Conservation (phyloP, 1,140 invertebrate species). For the Musca vetustissima region DNA sequence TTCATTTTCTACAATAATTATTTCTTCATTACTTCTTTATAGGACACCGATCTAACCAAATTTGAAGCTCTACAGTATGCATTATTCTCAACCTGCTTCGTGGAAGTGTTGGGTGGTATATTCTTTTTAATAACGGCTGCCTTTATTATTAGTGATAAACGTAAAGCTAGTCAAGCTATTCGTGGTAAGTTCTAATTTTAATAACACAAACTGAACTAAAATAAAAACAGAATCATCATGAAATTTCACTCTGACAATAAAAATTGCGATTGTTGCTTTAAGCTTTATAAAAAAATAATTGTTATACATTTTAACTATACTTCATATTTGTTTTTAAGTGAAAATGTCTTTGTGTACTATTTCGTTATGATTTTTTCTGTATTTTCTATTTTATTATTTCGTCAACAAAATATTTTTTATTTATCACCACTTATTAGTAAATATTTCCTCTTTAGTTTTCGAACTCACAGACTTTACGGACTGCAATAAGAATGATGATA, state of each 20-base stretch:
- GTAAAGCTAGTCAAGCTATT: constrained; percentile 68
- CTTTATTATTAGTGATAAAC: constrained; percentile 83
- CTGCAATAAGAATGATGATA: constrained; percentile 1
- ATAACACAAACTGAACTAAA: neutral
- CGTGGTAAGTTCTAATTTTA: constrained; percentile 64
- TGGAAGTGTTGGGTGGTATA: constrained; percentile 85
- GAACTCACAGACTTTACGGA: constrained; percentile 10
- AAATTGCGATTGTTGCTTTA: too few species aligned
- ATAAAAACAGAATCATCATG: too few species aligned
- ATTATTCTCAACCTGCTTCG: constrained; percentile 86
- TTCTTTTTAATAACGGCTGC: constrained; percentile 89
- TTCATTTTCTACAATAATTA: neutral
- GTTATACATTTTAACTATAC: too few species aligned
- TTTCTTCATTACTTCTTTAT: neutral
- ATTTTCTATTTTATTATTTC: neutral
- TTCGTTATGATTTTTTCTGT: neutral
- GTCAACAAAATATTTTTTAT: neutral
- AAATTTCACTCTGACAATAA: too few species aligned
- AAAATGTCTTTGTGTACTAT: too few species aligned
- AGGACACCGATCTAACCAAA: constrained; percentile 54
- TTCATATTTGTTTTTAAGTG: too few species aligned
- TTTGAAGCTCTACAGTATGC: constrained; percentile 86
- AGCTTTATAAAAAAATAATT: too few species aligned
- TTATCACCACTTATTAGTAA: neutral
- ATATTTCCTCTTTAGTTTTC: constrained; percentile 11